Conservation (phyloP, 1,140 invertebrate genomes). For the Leptinotarsa texana region DNA sequence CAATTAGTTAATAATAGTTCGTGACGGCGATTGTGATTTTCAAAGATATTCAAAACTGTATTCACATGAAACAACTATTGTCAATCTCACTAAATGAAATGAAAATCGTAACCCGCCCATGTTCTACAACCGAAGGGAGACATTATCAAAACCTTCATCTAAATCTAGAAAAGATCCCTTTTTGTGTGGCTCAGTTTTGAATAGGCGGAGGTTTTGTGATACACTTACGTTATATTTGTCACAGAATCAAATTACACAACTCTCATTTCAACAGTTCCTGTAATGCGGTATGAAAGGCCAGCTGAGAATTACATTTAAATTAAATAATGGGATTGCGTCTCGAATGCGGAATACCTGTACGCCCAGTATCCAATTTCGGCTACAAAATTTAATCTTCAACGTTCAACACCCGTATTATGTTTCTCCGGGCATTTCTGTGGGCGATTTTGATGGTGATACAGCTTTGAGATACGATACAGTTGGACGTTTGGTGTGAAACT, state of each 20-base stretch:
- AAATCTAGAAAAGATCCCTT: slow-evolving; percentile 4
- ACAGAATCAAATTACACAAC: slow-evolving; percentile 23
- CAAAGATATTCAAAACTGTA: too few species aligned
- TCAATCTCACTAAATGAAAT: too few species aligned
- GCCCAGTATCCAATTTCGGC: slow-evolving; percentile 14
- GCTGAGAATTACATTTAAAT: slow-evolving; percentile 28
- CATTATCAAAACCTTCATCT: neutral
- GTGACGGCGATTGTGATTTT: too few species aligned
- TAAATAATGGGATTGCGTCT: slow-evolving; percentile 22
- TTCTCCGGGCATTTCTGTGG: neutral
- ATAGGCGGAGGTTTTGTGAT: slow-evolving; percentile 21
- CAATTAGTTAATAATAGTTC: too few species aligned
- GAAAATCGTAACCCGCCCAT: too few species aligned
- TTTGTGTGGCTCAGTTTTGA: neutral
- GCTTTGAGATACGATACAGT: neutral
- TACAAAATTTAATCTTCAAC: slow-evolving; percentile 8
- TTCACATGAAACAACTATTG: too few species aligned
- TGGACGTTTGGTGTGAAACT: neutral
- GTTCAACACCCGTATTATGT: slow-evolving; percentile 12
- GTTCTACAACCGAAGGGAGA: too few species aligned
- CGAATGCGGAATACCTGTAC: slow-evolving; percentile 10
- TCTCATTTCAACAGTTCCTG: slow-evolving; percentile 17
- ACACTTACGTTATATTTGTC: slow-evolving; percentile 27
- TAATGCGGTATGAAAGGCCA: slow-evolving; percentile 1
- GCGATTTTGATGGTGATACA: neutral